Conservation (phyloP, 2,113 vertebrate genomes). For the Mystacornis crossleyi region DNA sequence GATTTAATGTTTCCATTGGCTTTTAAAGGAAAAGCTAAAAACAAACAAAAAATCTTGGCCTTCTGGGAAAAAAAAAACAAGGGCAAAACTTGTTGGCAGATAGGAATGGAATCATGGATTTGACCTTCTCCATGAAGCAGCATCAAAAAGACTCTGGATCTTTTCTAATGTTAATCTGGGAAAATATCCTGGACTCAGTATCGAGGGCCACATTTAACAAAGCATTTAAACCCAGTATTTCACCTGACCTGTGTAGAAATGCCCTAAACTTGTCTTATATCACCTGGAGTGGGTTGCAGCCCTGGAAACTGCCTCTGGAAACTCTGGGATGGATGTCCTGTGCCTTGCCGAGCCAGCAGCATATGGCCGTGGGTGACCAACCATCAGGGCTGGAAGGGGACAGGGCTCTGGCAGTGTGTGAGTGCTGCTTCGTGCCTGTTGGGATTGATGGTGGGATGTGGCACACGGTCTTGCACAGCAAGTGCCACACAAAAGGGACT, state of each 20-base stretch:
- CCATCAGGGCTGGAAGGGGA: rapidly evolving
- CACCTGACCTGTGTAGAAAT: background rate
- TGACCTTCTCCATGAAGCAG: background rate
- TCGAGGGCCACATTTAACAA: background rate
- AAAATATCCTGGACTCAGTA: background rate
- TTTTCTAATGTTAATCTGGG: background rate
- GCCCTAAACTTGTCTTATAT: background rate
- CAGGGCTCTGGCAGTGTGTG: background rate
- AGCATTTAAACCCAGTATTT: background rate
- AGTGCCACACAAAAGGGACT: background rate
- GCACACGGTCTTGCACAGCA: background rate
- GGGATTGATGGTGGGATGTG: background rate
- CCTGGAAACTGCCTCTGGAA: background rate
- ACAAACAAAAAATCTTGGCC: background rate
- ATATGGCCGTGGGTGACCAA: background rate
- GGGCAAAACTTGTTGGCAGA: background rate
- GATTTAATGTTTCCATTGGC: background rate
- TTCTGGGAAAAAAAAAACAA: background rate
- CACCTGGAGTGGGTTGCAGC: background rate
- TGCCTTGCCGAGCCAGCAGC: background rate
- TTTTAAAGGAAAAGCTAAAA: background rate
- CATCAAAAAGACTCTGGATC: background rate
- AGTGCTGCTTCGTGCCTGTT: background rate
- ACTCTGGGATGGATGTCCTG: background rate
- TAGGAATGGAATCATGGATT: background rate